Evolutionary conservation across 2,113 vertebrate species (phyloP), one percentile per base, ranked within the genome.

Genomic region (Nematolebias whitei): DNA sequence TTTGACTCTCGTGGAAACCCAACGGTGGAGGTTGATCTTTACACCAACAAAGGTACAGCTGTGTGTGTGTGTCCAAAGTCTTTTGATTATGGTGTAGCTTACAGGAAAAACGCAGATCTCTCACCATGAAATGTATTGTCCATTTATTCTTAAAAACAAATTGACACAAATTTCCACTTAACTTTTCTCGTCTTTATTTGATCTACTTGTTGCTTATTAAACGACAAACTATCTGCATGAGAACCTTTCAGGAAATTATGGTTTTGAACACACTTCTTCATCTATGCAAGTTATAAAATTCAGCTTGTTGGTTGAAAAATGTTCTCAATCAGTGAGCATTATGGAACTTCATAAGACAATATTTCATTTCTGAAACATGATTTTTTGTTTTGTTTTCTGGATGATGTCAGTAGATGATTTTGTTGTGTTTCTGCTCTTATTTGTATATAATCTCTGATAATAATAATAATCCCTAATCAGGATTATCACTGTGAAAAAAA

Each of bases 1-100:
- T 95, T 99, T 12, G 97, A 99, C 90, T 99, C 97, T 5, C 96
- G 97, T 90, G 97, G 97, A 59, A 99, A 99, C 68, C 97, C 97
- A 89, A 99, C 97, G 0, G 95, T 98, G 2, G 97, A 99, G 80
- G 96, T 99, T 12, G 96, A 99, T 78, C 94, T 99, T 29, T 93
- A 35, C 71, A 99, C 96, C 38, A 69, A 84, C 18, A 98, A 96
- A 92, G 97, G 97, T 98, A 81, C 23, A 35, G 32, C 32, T 57
- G 14, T 44, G 52, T 47, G 35, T 7, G 12, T 16, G 16, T 24
- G 4, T n/a, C 20, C 4, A 38, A 16, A 19, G 26, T 1, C 12
- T 45, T 18, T 26, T 12, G 16, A 10, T 41, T 40, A 15, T 40
- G 2, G 9, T 4, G 41, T 18, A 18, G 15, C 2, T 43, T 35